Evolutionary conservation across 2,888 invertebrate species (phyloP).

Genomic region (Hecatera dysodea): DNA sequence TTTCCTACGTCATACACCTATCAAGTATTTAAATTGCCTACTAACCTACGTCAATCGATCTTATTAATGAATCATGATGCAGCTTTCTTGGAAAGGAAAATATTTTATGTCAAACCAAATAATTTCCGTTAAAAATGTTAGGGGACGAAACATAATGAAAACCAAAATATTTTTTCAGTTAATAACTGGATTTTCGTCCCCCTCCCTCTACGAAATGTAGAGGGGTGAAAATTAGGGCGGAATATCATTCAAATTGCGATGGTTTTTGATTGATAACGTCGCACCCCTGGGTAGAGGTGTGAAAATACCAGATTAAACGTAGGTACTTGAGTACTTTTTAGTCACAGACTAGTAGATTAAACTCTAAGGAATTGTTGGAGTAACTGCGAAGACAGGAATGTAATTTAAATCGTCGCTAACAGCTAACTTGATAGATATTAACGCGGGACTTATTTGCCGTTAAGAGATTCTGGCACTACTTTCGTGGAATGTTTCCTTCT

Average conservation of each 20-base stretch:
- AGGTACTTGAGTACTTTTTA: constrained; percentile 1
- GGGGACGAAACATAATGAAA: constrained; percentile 20
- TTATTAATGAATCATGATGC: constrained; percentile 6
- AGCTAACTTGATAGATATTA: constrained; percentile 12
- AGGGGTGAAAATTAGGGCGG: constrained; percentile 77
- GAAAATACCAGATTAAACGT: constrained; percentile 15
- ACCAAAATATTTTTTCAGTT: constrained; percentile 26
- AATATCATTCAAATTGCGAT: constrained; percentile 72
- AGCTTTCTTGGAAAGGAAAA: constrained; percentile 11
- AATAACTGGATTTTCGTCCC: constrained; percentile 55
- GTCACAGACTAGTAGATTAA: constrained; percentile 25
- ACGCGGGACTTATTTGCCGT: constrained; percentile 1
- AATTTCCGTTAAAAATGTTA: constrained; percentile 6
- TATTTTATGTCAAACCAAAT: constrained; percentile 16
- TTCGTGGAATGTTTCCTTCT: background rate
- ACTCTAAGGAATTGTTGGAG: constrained; percentile 28
- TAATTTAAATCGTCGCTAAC: constrained; percentile 29
- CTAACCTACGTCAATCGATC: constrained; percentile 15
- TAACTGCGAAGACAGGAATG: constrained; percentile 33
- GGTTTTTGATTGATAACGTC: constrained; percentile 76
- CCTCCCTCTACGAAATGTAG: constrained; percentile 56
- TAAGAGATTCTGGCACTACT: background rate
- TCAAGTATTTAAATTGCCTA: constrained; percentile 31
- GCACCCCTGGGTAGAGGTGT: constrained; percentile 28
- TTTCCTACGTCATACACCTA: background rate